These are phyloP conservation scores for Epirrita christyi DNA, from an alignment of 2,888 invertebrate species.

Conservation along the genomic window DNA sequence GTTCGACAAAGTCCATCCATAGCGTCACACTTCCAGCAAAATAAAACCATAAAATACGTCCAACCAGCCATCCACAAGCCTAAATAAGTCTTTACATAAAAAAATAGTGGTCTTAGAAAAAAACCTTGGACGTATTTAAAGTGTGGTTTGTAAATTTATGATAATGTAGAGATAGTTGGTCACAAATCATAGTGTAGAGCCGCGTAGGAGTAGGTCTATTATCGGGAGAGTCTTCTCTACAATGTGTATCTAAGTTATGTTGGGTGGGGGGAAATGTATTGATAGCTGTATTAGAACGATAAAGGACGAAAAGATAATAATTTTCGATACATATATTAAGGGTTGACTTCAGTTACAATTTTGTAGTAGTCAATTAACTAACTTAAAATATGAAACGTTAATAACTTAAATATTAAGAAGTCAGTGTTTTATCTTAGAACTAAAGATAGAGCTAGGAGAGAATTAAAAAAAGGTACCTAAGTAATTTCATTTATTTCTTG, in stretches of 20 bases:
- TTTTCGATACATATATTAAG: constrained; percentile 1
- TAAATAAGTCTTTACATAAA: constrained; percentile 26
- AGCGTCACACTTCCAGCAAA: no score
- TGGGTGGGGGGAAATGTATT: constrained; percentile 5
- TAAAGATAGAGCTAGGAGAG: neutral
- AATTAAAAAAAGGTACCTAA: neutral
- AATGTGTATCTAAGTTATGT: constrained; percentile 13
- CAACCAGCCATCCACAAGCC: neutral
- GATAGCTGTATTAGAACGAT: constrained; percentile 15
- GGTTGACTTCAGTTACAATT: neutral
- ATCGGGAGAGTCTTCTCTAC: constrained; percentile 29
- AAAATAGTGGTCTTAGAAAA: constrained; percentile 42
- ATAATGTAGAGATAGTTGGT: constrained; percentile 52
- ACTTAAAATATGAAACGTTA: no score
- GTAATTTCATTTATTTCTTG: no score
- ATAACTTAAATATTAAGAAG: no score
- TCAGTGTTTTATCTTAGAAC: neutral
- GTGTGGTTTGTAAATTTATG: constrained; percentile 62
- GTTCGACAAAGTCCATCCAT: no score
- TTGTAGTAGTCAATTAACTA: neutral
- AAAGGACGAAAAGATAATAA: neutral
- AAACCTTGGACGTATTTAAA: constrained; percentile 52
- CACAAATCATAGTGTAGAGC: constrained; percentile 46
- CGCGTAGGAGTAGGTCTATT: constrained; percentile 54
- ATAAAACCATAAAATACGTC: neutral